phyloP scores from a whole-genome alignment of 2,797 vertebrate genomes.

The Argentina silus region DNA sequence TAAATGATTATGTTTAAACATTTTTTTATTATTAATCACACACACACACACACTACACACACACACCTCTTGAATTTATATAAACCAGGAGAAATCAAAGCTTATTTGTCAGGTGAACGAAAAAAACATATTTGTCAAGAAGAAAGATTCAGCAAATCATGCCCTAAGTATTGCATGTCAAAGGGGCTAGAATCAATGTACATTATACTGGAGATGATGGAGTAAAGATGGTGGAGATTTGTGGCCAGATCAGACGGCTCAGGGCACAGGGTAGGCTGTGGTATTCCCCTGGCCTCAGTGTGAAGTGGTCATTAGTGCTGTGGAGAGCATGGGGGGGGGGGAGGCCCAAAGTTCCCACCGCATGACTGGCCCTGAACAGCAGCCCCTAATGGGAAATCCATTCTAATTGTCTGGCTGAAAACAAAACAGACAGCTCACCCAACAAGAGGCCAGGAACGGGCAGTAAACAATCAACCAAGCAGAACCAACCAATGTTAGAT shows the following conservation, averaged over 20 bases:
- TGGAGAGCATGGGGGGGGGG: slow-evolving; percentile 39
- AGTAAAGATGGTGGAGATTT: neutral
- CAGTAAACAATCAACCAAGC: slow-evolving; percentile 35
- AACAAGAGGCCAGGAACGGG: slow-evolving; percentile 36
- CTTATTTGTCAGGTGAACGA: no score
- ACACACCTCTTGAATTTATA: no score
- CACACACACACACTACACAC: no score
- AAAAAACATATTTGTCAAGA: no score
- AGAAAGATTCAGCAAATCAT: no score
- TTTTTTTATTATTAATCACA: no score
- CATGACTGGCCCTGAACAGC: slow-evolving; percentile 64
- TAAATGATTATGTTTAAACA: no score
- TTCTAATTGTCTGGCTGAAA: slow-evolving; percentile 65
- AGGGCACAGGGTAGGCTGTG: slow-evolving; percentile 17
- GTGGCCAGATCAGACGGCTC: neutral
- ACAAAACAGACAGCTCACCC: slow-evolving; percentile 42
- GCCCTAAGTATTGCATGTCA: neutral
- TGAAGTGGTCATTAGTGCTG: slow-evolving; percentile 63
- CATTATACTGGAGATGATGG: neutral
- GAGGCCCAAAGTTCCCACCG: slow-evolving; percentile 46
- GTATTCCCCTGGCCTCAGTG: slow-evolving; percentile 45
- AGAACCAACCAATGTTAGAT: slow-evolving; percentile 17
- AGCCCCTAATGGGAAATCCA: slow-evolving; percentile 64
- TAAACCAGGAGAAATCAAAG: no score
- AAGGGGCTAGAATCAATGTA: slow-evolving; percentile 27